A percentile compares a stretch with the other conserved stretches of the same genome.
phyloP scores from a whole-genome alignment of 37 sponge, comb jelly and placozoan genomes.

The Axinella damicornis region DNA sequence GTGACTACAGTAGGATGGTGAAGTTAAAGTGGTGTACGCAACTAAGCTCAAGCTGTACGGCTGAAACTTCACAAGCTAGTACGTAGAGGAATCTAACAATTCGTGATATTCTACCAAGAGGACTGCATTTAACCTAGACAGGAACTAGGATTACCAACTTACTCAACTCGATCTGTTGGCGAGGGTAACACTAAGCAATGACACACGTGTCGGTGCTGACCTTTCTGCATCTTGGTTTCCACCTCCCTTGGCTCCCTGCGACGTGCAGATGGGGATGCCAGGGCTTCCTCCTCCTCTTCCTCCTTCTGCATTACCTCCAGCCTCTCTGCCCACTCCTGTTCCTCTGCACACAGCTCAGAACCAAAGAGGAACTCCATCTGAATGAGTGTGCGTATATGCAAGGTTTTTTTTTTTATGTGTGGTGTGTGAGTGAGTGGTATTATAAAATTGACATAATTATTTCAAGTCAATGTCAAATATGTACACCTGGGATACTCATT shows the following conservation, averaged over 20 bases:
- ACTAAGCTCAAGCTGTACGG: no score
- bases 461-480: no score
- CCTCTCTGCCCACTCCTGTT: slow-evolving; percentile 7
- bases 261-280: neutral
- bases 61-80: no score
- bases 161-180: no score
- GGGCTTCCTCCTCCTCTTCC: slow-evolving; percentile 11
- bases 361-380: slow-evolving; percentile 14
- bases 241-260: neutral
- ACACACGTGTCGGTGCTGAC: neutral
- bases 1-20: no score
- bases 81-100: no score
- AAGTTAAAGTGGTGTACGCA: no score
- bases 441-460: neutral
- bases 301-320: slow-evolving; percentile 14
- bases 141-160: no score
- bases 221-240: slow-evolving; percentile 39
- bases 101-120: no score
- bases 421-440: slow-evolving; percentile 17
- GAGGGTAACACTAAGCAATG: neutral
- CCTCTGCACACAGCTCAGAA: slow-evolving; percentile 34
- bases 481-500: no score
- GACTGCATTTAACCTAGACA: no score
- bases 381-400: neutral
- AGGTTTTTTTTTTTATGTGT: no score